Conservation (phyloP, 2,888 invertebrate species). For the Cyclophora albipunctata region DNA sequence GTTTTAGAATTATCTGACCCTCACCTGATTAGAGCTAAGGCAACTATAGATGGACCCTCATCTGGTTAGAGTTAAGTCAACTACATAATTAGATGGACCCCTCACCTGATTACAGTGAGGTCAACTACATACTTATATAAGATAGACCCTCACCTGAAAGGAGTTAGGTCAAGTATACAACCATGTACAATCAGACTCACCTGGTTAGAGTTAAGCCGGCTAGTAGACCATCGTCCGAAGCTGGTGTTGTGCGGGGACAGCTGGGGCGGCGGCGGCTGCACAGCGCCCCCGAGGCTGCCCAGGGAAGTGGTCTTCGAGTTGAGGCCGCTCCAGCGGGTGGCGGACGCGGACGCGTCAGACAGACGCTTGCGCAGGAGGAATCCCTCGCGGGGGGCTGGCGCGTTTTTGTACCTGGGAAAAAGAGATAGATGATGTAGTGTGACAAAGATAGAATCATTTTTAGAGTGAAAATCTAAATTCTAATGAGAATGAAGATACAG, state of each 20-base stretch:
- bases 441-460: not conserved
- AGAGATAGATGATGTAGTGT: not conserved
- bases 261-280: conserved; percentile 75
- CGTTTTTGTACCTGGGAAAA: conserved; percentile 74
- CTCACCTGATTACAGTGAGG: no score
- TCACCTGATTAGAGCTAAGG: no score
- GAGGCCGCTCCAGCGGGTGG: conserved; percentile 77
- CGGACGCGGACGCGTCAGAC: conserved; percentile 79
- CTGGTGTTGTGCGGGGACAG: conserved; percentile 68
- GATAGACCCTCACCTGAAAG: no score
- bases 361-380: conserved; percentile 87
- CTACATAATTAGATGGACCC: no score
- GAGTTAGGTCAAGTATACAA: no score
- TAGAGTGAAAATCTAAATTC: conserved; percentile 1
- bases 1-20: no score
- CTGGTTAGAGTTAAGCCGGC: conserved; percentile 82
- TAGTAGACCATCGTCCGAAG: conserved; percentile 84
- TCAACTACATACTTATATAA: no score
- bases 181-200: conserved; percentile 26
- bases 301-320: conserved; percentile 92
- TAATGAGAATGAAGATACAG: no score
- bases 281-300: conserved; percentile 79
- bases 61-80: no score
- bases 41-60: no score
- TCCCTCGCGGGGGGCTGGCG: conserved; percentile 83